phyloP scores from a whole-genome alignment of 2,797 vertebrate genomes.

The Epinephelus coioides region DNA sequence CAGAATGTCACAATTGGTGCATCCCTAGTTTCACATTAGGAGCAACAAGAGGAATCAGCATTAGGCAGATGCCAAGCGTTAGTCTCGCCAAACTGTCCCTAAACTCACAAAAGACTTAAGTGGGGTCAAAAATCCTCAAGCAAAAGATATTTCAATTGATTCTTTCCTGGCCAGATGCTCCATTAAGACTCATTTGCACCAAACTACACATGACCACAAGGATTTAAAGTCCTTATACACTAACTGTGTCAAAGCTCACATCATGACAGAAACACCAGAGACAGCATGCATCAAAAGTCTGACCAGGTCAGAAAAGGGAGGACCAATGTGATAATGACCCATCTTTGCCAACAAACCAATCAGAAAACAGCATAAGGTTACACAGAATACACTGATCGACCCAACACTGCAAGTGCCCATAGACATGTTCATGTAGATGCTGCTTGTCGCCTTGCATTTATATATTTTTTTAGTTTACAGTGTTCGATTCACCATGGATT shows the following conservation, averaged over 20 bases:
- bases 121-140: background rate
- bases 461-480: background rate
- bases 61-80: background rate
- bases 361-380: background rate
- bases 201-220: background rate
- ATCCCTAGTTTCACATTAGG: too few species aligned
- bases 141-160: background rate
- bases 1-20: too few species aligned
- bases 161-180: slow-evolving; percentile 11
- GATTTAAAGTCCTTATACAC: background rate
- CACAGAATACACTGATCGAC: background rate
- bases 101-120: slow-evolving; percentile 2
- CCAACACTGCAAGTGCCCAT: background rate
- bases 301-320: too few species aligned
- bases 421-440: background rate
- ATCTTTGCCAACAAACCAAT: background rate
- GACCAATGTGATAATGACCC: background rate
- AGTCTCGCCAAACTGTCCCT: slow-evolving; percentile 8
- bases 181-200: background rate
- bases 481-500: background rate
- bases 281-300: too few species aligned
- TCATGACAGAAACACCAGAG: background rate
- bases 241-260: too few species aligned
- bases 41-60: too few species aligned
- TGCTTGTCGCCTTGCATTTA: background rate